These are phyloP conservation scores for Noctuana brunneofusca DNA, from an alignment of 2,888 invertebrate genomes.

Conservation along the genomic window DNA sequence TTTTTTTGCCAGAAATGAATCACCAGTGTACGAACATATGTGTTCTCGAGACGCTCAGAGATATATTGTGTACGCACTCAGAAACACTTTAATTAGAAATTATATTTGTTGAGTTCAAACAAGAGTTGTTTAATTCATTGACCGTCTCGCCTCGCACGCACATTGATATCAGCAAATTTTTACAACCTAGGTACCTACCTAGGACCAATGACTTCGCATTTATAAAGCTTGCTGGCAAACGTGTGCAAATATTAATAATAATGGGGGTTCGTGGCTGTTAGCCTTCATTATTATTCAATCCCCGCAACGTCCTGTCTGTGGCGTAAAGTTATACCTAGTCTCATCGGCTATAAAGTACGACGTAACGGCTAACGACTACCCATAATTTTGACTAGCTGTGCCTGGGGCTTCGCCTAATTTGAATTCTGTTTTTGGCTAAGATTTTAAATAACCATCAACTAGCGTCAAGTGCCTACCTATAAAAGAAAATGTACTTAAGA, in stretches of 20 bases:
- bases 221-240: conserved; percentile 41
- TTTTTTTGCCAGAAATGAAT: conserved; percentile 71
- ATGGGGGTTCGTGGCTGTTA: conserved; percentile 44
- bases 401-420: no score
- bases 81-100: conserved; percentile 15
- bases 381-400: no score
- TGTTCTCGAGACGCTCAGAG: conserved; percentile 45
- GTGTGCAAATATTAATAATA: conserved; percentile 49
- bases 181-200: conserved; percentile 33
- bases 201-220: no score
- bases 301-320: conserved; percentile 57
- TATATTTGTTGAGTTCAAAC: background rate
- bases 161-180: conserved; percentile 33
- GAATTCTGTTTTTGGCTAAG: no score
- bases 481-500: no score
- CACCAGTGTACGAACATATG: conserved; percentile 67
- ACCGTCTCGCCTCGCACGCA: conserved; percentile 10
- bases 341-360: conserved; percentile 23
- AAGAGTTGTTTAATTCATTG: conserved; percentile 27
- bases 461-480: no score
- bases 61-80: conserved; percentile 13
- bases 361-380: background rate
- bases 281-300: conserved; percentile 67
- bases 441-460: no score
- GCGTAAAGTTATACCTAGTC: conserved; percentile 16